These are phyloP conservation scores for Pterocles burchelli DNA, from an alignment of 2,113 vertebrate genomes.

Conservation along the genomic window DNA sequence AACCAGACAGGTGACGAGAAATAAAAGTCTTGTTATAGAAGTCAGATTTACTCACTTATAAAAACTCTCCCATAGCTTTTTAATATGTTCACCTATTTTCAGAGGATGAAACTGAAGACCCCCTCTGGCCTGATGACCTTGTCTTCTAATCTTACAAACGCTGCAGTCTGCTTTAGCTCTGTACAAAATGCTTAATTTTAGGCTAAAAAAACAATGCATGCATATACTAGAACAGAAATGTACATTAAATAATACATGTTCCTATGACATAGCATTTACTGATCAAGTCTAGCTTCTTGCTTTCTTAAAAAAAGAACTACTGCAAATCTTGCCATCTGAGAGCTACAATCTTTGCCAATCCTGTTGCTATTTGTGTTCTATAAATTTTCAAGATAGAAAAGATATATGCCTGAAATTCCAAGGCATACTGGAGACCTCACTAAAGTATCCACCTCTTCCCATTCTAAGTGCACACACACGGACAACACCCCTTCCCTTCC, in stretches of 20 bases:
- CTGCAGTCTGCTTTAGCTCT: background rate
- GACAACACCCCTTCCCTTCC: background rate
- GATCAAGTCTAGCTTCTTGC: background rate
- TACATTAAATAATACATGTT: background rate
- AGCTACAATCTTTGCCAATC: background rate
- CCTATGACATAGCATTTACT: background rate
- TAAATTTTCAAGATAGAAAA: background rate
- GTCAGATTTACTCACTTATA: constrained; percentile 16
- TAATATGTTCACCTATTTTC: constrained; percentile 3
- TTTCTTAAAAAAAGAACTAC: background rate
- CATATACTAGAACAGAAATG: background rate
- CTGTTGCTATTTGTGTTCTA: background rate
- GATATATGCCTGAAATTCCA: background rate
- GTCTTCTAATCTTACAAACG: background rate
- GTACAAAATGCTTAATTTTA: background rate
- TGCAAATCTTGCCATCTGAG: background rate
- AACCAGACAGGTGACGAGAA: constrained; percentile 46
- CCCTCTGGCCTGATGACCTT: background rate
- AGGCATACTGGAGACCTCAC: background rate
- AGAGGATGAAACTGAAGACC: background rate
- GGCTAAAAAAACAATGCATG: background rate
- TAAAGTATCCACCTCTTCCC: background rate
- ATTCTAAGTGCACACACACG: background rate
- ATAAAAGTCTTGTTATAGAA: background rate
- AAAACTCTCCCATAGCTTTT: background rate